Evolutionary conservation across 2,888 invertebrate genomes (phyloP), one percentile per base, ranked within the genome.

Genomic region (Ochlodes sylvanus): DNA sequence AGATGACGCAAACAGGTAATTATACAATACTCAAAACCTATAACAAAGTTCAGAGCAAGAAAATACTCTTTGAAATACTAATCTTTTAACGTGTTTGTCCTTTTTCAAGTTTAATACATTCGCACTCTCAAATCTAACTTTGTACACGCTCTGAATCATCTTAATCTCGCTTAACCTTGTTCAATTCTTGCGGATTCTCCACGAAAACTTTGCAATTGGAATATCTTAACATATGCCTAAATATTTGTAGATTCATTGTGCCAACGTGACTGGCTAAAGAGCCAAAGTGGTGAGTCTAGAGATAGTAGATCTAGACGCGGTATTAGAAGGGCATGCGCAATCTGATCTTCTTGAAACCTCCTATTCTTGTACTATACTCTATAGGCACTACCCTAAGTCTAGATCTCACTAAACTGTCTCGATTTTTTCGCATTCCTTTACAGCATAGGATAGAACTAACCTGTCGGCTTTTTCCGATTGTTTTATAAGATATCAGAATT

Each of bases 1-100:
- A 98, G 87, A 98, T 97, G 95, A 98, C 98, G 5, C 98, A 98
- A 90, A 97, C 97, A 74, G 95, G 95, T 94, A 89, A 83, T 72
- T 38, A 15, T 15, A 50, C 17, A 60, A 27, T 41, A 12, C 14
- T 5, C 38, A 56, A 14, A n/a, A 15, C 38, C 14, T 9, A n/a
- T 15, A 52, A 17, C 21, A 5, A 44, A 68, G 15, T 19, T 7
- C 2, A 38, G 32, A 38, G n/a, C 15, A 27, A 47, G 55, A 17
- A 57, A 57, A 27, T 50, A 27, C 41, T 57, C 44, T 7, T 62
- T 44, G n/a, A 21, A 62, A 62, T 50, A 27, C 4, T 21, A 61
- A 62, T 27, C 17, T 4, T 21, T 27, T 60, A 7, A 50, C 41
- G 44, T 68, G 14, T 56, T 32, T 67, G 47, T 62, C 55, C 38